Evolutionary conservation across 1,140 invertebrate genomes (phyloP), one percentile per base, ranked within the genome.

Genomic region (Bombus pyrosoma): DNA sequence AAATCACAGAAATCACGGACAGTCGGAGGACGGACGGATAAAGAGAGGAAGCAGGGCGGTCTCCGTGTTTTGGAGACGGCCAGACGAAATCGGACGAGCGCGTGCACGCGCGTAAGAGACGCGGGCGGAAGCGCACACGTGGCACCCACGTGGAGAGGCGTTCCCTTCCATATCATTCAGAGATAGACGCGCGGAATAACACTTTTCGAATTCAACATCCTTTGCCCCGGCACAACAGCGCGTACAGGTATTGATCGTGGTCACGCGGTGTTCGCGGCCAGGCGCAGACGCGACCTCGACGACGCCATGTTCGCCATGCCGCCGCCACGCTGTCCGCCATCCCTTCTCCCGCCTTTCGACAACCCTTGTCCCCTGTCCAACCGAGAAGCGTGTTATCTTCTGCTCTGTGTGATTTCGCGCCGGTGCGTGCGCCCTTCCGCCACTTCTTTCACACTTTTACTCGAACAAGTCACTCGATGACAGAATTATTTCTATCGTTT

Each of bases 191-290:
- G 94, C 94, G 94, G 92, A 95, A 94, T 95, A 94, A 95, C 94
- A 95, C 94, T 95, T 95, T 95, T 95, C 93, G 93, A 94, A 95
- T 95, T 94, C 94, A 94, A 94, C 94, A 95, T 95, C 94, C 94
- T 93, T 94, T 92, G 90, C 89, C 88, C 89, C 87, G 83, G 84
- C 89, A 88, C 89, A 83, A 88, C 88, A 86, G 84, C 91, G 90
- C 89, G 91, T 92, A 92, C 90, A 83, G 81, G 77, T 94, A 94
- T 95, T 94, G 94, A 95, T 95, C 94, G 94, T 86, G 93, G 93
- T 94, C 94, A 95, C 93, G 94, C 93, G 94, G 94, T 93, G 88
- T 86, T 79, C 62, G 79, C 81, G 64, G 43, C 47, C 32, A 6
- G 66, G 93, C 94, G 94, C 94, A 93, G 73, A 85, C 94, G 94